These are phyloP conservation scores for Amphipoea oculea DNA, from an alignment of 2,888 invertebrate species.

Conservation along the genomic window DNA sequence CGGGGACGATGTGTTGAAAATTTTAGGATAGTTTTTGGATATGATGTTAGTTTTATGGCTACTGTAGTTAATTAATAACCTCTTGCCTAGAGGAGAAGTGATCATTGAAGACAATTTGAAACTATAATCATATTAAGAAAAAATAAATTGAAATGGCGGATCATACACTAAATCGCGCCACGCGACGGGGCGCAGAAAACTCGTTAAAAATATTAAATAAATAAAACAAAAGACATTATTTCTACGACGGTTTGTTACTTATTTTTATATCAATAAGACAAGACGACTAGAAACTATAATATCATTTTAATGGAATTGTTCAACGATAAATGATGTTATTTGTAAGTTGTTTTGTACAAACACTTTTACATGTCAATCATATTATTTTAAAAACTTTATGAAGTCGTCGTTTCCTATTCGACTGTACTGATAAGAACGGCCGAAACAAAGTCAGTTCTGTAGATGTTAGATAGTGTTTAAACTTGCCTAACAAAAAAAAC, in stretches of 20 bases:
- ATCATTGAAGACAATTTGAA: background rate
- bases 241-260: background rate
- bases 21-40: background rate
- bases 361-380: background rate
- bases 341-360: background rate
- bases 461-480: background rate
- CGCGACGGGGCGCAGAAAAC: no score
- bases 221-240: background rate
- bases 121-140: no score
- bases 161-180: no score
- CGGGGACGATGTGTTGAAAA: background rate
- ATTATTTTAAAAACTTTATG: background rate
- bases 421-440: background rate
- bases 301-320: background rate
- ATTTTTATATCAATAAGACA: background rate
- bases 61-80: background rate
- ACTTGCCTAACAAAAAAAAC: background rate
- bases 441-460: background rate
- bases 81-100: background rate
- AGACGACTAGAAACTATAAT: background rate
- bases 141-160: background rate
- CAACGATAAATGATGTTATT: background rate
- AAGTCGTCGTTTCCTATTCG: background rate
- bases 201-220: background rate
- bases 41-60: background rate